Conservation (phyloP, 2,888 invertebrate species). For the Taphrorychus bicolor region DNA sequence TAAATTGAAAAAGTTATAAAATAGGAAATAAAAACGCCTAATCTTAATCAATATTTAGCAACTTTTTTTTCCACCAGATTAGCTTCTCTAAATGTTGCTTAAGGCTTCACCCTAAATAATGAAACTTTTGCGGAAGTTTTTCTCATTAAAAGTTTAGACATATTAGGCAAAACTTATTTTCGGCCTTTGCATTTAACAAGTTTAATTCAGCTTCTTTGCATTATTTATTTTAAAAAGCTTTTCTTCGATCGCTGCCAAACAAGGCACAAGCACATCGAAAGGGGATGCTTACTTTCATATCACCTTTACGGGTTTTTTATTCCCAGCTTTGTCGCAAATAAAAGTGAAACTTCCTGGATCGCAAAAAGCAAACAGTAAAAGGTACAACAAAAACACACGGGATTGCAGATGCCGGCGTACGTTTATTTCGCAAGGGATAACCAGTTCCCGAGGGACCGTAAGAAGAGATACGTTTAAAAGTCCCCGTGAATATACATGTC, state of each 20-base stretch:
- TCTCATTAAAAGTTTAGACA: neutral
- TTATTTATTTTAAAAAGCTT: neutral
- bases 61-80: neutral
- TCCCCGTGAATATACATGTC: conserved; percentile 7
- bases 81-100: neutral
- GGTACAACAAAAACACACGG: neutral
- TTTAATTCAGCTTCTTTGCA: neutral
- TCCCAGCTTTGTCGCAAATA: neutral
- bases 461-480: conserved; percentile 2
- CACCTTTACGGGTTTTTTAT: neutral
- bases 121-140: neutral
- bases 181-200: neutral
- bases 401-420: neutral
- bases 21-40: neutral
- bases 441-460: neutral
- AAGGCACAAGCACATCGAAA: neutral
- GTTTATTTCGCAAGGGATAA: neutral
- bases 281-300: neutral
- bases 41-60: neutral
- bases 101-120: neutral
- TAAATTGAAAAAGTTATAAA: neutral
- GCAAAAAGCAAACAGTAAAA: neutral
- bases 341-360: conserved; percentile 1
- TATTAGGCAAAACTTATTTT: neutral
- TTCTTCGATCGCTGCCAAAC: neutral